These are phyloP conservation scores for Larimichthys crocea DNA, from an alignment of 2,113 vertebrate species.

Conservation along the genomic window DNA sequence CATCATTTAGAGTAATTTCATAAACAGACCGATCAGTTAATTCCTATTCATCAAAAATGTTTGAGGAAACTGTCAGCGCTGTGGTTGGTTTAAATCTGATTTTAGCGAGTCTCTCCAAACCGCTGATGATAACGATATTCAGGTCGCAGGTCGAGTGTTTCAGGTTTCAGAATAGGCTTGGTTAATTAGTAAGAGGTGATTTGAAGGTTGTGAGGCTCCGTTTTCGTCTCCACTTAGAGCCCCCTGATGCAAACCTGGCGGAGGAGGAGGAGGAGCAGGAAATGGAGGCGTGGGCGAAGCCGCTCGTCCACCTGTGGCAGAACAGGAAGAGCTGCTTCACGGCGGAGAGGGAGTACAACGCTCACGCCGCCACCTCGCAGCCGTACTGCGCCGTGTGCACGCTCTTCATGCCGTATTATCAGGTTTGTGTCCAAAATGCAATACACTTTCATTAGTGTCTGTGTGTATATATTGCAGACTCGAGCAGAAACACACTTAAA, in stretches of 20 bases:
- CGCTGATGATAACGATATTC: conserved; percentile 35
- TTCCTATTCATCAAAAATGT: conserved; percentile 27
- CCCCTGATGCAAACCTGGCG: conserved; percentile 80
- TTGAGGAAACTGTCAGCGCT: conserved; percentile 36
- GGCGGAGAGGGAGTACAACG: conserved; percentile 93
- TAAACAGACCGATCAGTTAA: conserved; percentile 21
- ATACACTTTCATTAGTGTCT: neutral
- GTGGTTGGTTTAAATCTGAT: conserved; percentile 40
- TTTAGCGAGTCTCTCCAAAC: conserved; percentile 23
- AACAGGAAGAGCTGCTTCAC: conserved; percentile 86
- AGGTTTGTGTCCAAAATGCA: conserved; percentile 74
- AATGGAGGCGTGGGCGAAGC: conserved; percentile 92
- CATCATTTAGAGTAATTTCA: conserved; percentile 50
- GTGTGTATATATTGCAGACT: neutral
- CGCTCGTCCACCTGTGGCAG: conserved; percentile 94
- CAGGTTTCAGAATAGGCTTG: conserved; percentile 28
- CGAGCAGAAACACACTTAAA: neutral
- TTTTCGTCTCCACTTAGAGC: conserved; percentile 81
- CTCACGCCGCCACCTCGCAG: conserved; percentile 84
- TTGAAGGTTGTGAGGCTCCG: conserved; percentile 37
- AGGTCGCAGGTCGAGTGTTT: conserved; percentile 10
- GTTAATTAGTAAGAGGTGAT: conserved; percentile 35
- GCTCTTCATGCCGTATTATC: conserved; percentile 95
- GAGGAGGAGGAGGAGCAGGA: conserved; percentile 90
- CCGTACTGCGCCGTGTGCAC: conserved; percentile 95